These are phyloP conservation scores for Desmodus rotundus DNA, from an alignment of 2,113 vertebrate genomes.

Conservation along the genomic window DNA sequence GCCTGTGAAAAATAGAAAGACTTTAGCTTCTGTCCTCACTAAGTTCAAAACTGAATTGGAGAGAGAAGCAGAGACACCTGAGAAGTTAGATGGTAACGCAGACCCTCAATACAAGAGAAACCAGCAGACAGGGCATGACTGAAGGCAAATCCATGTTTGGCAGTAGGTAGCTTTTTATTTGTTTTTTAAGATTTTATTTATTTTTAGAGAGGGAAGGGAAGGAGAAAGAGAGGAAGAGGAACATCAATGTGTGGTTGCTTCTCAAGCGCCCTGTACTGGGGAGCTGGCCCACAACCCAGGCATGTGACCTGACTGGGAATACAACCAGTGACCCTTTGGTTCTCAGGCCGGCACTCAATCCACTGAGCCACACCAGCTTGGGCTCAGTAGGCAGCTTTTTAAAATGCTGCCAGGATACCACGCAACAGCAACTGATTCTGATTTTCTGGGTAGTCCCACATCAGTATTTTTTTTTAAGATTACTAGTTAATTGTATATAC, in stretches of 20 bases:
- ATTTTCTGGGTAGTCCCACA: not conserved
- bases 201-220: too few relatives aligned
- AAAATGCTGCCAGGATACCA: not conserved
- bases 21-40: not conserved
- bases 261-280: too few relatives aligned
- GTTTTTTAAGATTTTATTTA: too few relatives aligned
- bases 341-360: too few relatives aligned
- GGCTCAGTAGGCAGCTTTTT: not conserved
- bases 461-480: not conserved
- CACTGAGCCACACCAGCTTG: too few relatives aligned
- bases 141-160: not conserved
- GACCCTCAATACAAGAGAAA: not conserved
- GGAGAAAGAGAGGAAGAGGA: too few relatives aligned
- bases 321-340: too few relatives aligned
- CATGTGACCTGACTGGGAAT: too few relatives aligned
- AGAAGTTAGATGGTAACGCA: not conserved
- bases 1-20: not conserved
- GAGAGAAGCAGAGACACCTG: not conserved
- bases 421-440: not conserved
- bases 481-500: not conserved
- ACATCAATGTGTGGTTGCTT: too few relatives aligned
- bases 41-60: not conserved
- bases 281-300: too few relatives aligned
- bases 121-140: not conserved
- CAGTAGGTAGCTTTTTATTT: not conserved